phyloP scores from a whole-genome alignment of 2,113 vertebrate species.

The Seriola quinqueradiata region DNA sequence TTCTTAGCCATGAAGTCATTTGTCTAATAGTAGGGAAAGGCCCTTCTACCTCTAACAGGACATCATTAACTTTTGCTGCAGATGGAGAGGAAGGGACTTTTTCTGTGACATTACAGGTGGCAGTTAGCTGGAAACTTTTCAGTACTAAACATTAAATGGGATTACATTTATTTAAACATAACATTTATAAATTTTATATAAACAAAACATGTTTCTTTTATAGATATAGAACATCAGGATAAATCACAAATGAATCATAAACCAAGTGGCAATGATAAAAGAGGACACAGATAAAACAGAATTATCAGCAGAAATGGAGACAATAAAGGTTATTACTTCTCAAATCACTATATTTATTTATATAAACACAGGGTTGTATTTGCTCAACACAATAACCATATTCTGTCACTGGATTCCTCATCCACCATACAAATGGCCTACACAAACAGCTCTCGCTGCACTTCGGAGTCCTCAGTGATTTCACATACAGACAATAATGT shows the following conservation, averaged over 20 bases:
- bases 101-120: background rate
- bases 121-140: background rate
- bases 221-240: background rate
- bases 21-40: background rate
- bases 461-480: conserved; percentile 14
- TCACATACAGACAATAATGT: conserved; percentile 10
- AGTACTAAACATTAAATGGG: background rate
- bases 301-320: background rate
- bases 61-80: background rate
- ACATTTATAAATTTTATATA: background rate
- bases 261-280: background rate
- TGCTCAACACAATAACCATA: too few species aligned
- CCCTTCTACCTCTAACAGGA: background rate
- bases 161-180: background rate
- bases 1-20: conserved; percentile 8
- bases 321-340: background rate
- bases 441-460: background rate
- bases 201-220: background rate
- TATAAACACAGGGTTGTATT: background rate
- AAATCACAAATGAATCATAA: background rate
- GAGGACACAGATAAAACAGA: background rate
- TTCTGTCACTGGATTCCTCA: background rate
- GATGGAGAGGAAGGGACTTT: conserved; percentile 1
- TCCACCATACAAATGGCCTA: background rate
- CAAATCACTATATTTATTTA: background rate